Evolutionary conservation across 2,113 vertebrate genomes (phyloP).

Genomic region (Pantherophis guttatus): DNA sequence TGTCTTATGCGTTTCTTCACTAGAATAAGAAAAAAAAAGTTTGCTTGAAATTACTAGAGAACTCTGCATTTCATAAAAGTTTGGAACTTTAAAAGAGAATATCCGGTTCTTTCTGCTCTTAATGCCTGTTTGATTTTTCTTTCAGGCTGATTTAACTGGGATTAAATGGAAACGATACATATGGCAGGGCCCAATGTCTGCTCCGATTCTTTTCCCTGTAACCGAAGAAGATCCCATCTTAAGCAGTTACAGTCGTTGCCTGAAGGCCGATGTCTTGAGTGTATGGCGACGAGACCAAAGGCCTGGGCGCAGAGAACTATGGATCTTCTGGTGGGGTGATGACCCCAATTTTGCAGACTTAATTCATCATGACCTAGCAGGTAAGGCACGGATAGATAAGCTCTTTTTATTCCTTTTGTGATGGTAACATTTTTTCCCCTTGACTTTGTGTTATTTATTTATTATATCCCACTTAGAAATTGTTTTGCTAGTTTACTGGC

Average conservation of each 20-base stretch:
- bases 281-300: constrained; percentile 93
- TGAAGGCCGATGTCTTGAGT: constrained; percentile 93
- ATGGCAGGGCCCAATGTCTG: constrained; percentile 94
- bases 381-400: constrained; percentile 62
- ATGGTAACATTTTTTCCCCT: background rate
- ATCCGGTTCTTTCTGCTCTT: background rate
- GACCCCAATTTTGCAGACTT: constrained; percentile 93
- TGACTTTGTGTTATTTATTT: background rate
- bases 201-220: constrained; percentile 95
- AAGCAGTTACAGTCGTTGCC: constrained; percentile 96
- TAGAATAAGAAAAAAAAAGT: background rate
- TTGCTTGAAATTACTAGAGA: background rate
- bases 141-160: constrained; percentile 92
- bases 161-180: constrained; percentile 99
- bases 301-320: constrained; percentile 90
- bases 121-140: constrained; percentile 14
- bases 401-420: background rate
- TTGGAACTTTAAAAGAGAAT: background rate
- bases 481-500: background rate
- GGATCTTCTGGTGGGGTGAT: constrained; percentile 99
- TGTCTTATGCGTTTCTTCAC: background rate
- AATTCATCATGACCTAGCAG: constrained; percentile 92
- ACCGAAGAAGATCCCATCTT: constrained; percentile 98
- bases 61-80: background rate
- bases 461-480: background rate